Conservation (phyloP, 2,888 invertebrate genomes). For the Callyntrura sp. region DNA sequence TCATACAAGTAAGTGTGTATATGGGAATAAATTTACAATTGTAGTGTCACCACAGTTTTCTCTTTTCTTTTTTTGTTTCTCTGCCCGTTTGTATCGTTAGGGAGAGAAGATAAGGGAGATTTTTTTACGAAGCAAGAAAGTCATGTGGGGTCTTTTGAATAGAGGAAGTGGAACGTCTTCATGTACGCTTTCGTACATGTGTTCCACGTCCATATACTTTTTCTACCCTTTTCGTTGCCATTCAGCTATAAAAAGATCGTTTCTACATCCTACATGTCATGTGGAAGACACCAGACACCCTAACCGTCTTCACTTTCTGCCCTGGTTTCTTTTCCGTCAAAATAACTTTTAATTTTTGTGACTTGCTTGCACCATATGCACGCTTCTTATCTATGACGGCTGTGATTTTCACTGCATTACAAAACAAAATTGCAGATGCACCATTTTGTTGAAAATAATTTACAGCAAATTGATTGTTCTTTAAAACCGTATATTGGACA, state of each 20-base stretch:
- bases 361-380: slow-evolving; percentile 61
- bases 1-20: background rate
- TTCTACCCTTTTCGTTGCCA: slow-evolving; percentile 57
- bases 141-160: slow-evolving; percentile 11
- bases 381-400: slow-evolving; percentile 41
- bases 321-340: slow-evolving; percentile 31
- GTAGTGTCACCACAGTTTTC: slow-evolving; percentile 21
- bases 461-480: no score
- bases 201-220: slow-evolving; percentile 59
- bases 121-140: slow-evolving; percentile 30
- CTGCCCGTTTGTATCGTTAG: background rate
- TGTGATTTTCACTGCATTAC: background rate
- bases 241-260: slow-evolving; percentile 71
- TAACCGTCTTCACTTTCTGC: background rate
- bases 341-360: slow-evolving; percentile 54
- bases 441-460: background rate
- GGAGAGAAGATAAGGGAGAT: background rate
- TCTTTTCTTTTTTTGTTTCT: background rate
- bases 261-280: slow-evolving; percentile 19
- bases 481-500: background rate
- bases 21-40: slow-evolving; percentile 13
- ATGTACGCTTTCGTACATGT: slow-evolving; percentile 36
- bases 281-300: background rate
- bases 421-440: background rate
- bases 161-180: background rate